Evolutionary conservation across 2,113 vertebrate genomes (phyloP), one percentile per base, ranked within the genome.

Genomic region (Coturnix japonica): DNA sequence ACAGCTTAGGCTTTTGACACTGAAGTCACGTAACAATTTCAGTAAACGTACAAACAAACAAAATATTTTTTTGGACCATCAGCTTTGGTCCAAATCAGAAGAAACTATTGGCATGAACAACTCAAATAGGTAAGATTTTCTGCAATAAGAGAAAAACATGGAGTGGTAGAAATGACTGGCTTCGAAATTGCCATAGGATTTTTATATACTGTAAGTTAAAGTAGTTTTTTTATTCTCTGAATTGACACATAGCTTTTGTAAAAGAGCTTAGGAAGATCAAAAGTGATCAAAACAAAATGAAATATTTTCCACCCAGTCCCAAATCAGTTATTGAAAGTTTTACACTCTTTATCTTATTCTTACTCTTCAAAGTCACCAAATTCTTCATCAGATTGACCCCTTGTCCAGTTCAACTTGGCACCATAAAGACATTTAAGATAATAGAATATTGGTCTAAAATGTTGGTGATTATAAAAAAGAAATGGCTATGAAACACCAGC

Each of bases 381-480:
- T 93, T 90, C 88, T 72, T 84, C 46, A 57, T 31, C 31, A 73
- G 67, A 61, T 85, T 93, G 12, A 76, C 61, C 79, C 81, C 49
- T 91, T 59, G 23, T 89, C 81, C 33, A 66, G 26, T 18, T 90
- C 41, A 66, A 54, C 44, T 65, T 85, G 89, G 41, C 54, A 85
- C 53, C 35, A 64, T 78, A 81, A 89, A 90, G 63, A 46, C 54
- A 76, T 87, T 73, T 22, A 53, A 87, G 47, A 49, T 85, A 89
- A 82, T 37, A 85, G 78, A 87, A 89, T 21, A 87, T 37, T 87
- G 71, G 46, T 41, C 41, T 85, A 87, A 92, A 94, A 56, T 89
- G 93, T 82, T 87, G 81, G 84, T 85, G 74, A 76, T 57, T 84
- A 89, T 79, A 85, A 76, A 95, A 92, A 64, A 61, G 59, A 92